These are phyloP conservation scores for Aromia moschata DNA, from an alignment of 2,888 invertebrate species.

Conservation along the genomic window DNA sequence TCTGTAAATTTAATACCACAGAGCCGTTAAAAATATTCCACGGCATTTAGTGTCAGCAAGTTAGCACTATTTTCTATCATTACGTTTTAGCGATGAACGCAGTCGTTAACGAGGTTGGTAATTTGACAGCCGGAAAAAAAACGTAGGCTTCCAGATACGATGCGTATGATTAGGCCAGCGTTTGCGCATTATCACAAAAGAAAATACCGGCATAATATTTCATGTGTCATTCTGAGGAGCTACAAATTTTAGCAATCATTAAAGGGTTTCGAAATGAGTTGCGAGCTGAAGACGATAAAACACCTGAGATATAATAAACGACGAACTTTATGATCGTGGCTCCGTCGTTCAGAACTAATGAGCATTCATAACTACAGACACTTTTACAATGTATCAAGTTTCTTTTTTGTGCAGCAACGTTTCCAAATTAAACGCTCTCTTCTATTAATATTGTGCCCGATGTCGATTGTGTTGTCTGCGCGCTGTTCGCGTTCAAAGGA, in stretches of 20 bases:
- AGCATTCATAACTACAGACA: conserved; percentile 26
- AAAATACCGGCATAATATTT: conserved; percentile 29
- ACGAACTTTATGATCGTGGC: conserved; percentile 29
- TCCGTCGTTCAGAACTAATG: conserved; percentile 33
- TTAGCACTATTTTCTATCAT: conserved; percentile 33
- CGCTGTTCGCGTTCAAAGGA: neutral
- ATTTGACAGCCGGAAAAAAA: conserved; percentile 20
- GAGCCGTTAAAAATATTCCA: no score
- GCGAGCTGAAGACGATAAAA: conserved; percentile 34
- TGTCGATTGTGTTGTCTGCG: conserved; percentile 5
- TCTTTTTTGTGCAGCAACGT: conserved; percentile 23
- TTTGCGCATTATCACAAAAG: conserved; percentile 26
- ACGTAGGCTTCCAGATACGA: neutral
- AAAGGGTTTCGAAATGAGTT: conserved; percentile 27
- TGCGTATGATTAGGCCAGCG: neutral
- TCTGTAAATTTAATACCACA: no score
- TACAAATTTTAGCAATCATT: conserved; percentile 34
- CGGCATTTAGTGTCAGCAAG: no score
- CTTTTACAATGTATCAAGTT: conserved; percentile 30
- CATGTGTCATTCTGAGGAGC: conserved; percentile 36
- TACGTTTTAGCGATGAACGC: conserved; percentile 35
- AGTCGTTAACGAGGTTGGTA: conserved; percentile 24
- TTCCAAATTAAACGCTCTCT: conserved; percentile 21
- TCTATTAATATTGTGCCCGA: conserved; percentile 14
- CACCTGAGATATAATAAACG: conserved; percentile 35